These are phyloP conservation scores for Threskiornis aethiopicus DNA, from an alignment of 2,797 vertebrate genomes.

Conservation along the genomic window DNA sequence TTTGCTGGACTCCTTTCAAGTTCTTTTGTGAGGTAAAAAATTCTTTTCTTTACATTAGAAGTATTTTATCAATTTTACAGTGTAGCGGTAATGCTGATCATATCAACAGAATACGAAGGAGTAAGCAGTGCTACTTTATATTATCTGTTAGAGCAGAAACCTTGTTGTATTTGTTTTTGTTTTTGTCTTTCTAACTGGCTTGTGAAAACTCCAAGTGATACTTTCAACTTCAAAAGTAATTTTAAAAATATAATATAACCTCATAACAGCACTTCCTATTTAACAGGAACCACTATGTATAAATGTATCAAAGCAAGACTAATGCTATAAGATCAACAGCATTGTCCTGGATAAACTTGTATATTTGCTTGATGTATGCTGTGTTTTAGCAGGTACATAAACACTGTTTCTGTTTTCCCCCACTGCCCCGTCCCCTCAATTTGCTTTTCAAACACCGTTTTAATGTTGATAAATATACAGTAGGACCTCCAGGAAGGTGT, in stretches of 20 bases:
- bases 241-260: neutral
- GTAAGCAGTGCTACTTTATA: neutral
- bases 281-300: neutral
- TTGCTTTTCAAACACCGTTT: neutral
- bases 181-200: neutral
- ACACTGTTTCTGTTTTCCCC: neutral
- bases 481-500: neutral
- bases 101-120: neutral
- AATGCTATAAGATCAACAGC: neutral
- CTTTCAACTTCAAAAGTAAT: neutral
- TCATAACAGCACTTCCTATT: neutral
- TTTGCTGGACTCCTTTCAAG: conserved; percentile 88
- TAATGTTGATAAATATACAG: neutral
- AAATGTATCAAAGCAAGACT: neutral
- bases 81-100: neutral
- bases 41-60: neutral
- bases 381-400: neutral
- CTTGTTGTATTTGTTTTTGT: neutral
- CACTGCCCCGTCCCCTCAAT: neutral
- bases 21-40: conserved; percentile 88
- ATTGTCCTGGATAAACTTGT: neutral
- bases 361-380: neutral
- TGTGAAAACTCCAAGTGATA: neutral
- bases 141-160: neutral
- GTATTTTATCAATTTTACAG: neutral